A percentile compares a stretch with the other conserved stretches of the same genome.
Conservation (phyloP, 2,888 invertebrate species). For the Ecliptopera silaceata region DNA sequence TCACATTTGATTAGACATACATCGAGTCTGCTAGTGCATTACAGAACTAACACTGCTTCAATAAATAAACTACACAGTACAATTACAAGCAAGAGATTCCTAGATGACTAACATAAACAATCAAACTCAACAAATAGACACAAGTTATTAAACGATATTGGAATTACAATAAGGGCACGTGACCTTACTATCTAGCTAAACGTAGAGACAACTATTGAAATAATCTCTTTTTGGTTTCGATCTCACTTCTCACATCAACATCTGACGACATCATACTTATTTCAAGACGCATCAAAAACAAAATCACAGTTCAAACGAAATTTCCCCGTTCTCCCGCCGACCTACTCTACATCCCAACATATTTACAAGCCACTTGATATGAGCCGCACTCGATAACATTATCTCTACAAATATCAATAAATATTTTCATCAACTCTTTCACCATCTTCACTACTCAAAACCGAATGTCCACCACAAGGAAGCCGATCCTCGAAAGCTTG, state of each 20-base stretch:
- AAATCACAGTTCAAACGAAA: constrained; percentile 77
- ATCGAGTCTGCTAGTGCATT: constrained; percentile 66
- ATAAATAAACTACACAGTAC: constrained; percentile 72
- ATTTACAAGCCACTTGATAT: constrained; percentile 75
- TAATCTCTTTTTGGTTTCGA: constrained; percentile 82
- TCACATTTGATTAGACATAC: constrained; percentile 63
- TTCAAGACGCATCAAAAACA: constrained; percentile 65
- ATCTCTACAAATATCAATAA: constrained; percentile 70
- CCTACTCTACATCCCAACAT: constrained; percentile 49
- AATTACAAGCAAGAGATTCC: constrained; percentile 48
- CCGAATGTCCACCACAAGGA: constrained; percentile 24
- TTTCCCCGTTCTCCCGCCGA: constrained; percentile 43
- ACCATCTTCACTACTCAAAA: constrained; percentile 61
- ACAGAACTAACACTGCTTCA: constrained; percentile 60
- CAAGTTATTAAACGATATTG: constrained; percentile 49
- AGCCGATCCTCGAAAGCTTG: constrained; percentile 59
- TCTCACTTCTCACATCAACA: constrained; percentile 76
- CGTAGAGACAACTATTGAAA: constrained; percentile 64
- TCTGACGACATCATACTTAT: constrained; percentile 57
- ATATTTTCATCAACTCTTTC: constrained; percentile 57
- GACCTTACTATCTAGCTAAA: constrained; percentile 61
- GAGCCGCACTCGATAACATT: constrained; percentile 58
- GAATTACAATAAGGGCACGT: constrained; percentile 40
- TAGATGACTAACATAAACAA: constrained; percentile 50
- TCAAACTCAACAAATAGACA: constrained; percentile 66